These are phyloP conservation scores for Cryptotis parvus DNA, from an alignment of 2,113 vertebrate genomes.

Conservation along the genomic window DNA sequence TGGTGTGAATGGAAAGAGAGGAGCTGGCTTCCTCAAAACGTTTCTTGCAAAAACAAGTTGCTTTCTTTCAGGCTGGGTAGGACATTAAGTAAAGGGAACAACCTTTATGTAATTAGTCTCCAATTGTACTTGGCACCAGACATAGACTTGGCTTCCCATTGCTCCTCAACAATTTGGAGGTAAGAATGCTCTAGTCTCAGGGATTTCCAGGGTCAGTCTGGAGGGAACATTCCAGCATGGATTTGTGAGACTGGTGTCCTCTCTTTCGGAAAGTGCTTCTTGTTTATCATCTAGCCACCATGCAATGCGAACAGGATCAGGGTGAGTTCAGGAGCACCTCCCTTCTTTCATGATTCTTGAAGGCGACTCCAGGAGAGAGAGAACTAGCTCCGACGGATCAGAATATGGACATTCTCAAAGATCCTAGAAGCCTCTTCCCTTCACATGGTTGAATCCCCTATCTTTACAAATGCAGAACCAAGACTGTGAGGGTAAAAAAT, in stretches of 20 bases:
- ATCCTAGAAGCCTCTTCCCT: not conserved
- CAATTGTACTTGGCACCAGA: constrained; percentile 58
- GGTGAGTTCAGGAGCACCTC: not conserved
- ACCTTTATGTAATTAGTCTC: constrained; percentile 1
- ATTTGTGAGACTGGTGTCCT: not conserved
- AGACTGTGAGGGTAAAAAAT: not conserved
- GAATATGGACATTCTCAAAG: not conserved
- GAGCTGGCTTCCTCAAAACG: constrained; percentile 35
- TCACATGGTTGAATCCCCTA: not conserved
- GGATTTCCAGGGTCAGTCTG: constrained; percentile 59
- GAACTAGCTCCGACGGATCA: not conserved
- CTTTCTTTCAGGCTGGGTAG: constrained; percentile 73
- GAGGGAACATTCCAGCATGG: not conserved
- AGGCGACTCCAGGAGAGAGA: not conserved
- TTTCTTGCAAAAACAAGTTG: constrained; percentile 69
- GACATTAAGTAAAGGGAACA: constrained; percentile 79
- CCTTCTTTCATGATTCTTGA: not conserved
- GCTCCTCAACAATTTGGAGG: constrained; percentile 33
- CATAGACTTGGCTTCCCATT: constrained; percentile 32
- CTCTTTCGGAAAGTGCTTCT: not conserved
- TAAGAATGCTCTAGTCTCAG: constrained; percentile 15
- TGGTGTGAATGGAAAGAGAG: constrained; percentile 71
- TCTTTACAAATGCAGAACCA: not conserved
- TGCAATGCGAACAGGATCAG: not conserved
- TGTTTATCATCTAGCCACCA: not conserved